phyloP scores from a whole-genome alignment of 2,888 invertebrate species.

The Erynnis tages region DNA sequence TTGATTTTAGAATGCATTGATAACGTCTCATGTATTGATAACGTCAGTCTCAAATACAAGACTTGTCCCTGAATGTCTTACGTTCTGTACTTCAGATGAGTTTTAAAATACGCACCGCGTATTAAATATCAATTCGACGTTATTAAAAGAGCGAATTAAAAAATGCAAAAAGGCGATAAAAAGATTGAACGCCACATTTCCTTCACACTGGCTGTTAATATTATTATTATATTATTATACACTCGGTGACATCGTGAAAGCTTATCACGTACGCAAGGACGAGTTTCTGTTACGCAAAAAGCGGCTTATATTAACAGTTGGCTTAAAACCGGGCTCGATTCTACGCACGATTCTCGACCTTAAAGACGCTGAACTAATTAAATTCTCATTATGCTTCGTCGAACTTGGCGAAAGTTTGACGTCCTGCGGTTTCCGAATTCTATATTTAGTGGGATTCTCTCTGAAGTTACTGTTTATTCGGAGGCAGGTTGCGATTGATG shows the following conservation, averaged over 20 bases:
- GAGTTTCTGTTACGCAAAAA: slow-evolving; percentile 13
- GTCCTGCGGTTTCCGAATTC: slow-evolving; percentile 10
- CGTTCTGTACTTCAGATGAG: too few species aligned
- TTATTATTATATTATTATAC: too few species aligned
- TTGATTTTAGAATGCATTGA: too few species aligned
- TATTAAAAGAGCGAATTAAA: too few species aligned
- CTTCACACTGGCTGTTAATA: too few species aligned
- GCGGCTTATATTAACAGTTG: slow-evolving; percentile 9
- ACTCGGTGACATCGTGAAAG: background rate
- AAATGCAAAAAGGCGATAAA: too few species aligned
- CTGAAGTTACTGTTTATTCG: slow-evolving; percentile 7
- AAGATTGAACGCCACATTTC: too few species aligned
- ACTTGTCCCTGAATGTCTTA: too few species aligned
- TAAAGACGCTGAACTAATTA: slow-evolving; percentile 24
- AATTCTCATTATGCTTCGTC: slow-evolving; percentile 23
- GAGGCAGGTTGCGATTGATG: background rate
- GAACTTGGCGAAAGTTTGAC: slow-evolving; percentile 19
- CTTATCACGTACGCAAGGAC: slow-evolving; percentile 11
- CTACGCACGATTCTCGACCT: slow-evolving; percentile 18
- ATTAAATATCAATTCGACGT: too few species aligned
- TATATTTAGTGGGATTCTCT: slow-evolving; percentile 18
- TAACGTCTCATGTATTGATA: too few species aligned
- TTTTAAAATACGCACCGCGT: too few species aligned
- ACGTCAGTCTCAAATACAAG: too few species aligned
- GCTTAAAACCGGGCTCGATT: slow-evolving; percentile 2